Evolutionary conservation across 2,888 invertebrate species (phyloP), one percentile per base, ranked within the genome.

Genomic region (Drosophila prolongata): DNA sequence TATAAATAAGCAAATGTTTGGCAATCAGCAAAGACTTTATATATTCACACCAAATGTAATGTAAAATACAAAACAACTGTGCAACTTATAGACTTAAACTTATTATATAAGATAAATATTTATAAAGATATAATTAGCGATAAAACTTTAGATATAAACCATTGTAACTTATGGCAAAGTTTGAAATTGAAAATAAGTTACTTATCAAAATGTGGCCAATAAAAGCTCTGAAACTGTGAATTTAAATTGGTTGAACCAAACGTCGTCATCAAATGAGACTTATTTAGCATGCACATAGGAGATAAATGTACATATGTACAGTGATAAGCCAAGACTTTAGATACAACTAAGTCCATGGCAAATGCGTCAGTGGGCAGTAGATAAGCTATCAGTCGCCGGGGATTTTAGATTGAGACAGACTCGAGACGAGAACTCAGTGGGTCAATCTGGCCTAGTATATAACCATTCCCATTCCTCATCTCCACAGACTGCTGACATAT

Each of bases 191-290:
- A 19, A 14, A 46, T 30, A 46, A 3, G 9, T 11, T 35, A 11
- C 11, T 35, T 11, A 35, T 35, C 35, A 35, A 11, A 35, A 35
- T 4, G 11, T 30, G 10, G 14, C 30, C 14, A 30, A n/a, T 9
- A 11, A n/a, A 46, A 13, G 24, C 11, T 6, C 9, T 6, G 2
- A 19, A 44, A 3, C 30, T 30, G 9, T 30, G 19, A 43, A 6
- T 6, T 24, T 3, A 6, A 44, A 24, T 44, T 6, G 44, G 13
- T 44, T 24, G 13, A 42, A n/a, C 14, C 34, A 34, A 5, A 43
- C 35, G 54, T 47, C 67, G 78, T 74, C 80, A 71, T 74, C 67
- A 68, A 78, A 66, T 54, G 54, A 66, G 65, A 66, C 40, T 40
- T 42, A 65, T 54, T 66, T 54, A 54, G 66, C 66, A 66, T 42